Conservation (phyloP, 2,113 vertebrate genomes). For the Eira barbara region DNA sequence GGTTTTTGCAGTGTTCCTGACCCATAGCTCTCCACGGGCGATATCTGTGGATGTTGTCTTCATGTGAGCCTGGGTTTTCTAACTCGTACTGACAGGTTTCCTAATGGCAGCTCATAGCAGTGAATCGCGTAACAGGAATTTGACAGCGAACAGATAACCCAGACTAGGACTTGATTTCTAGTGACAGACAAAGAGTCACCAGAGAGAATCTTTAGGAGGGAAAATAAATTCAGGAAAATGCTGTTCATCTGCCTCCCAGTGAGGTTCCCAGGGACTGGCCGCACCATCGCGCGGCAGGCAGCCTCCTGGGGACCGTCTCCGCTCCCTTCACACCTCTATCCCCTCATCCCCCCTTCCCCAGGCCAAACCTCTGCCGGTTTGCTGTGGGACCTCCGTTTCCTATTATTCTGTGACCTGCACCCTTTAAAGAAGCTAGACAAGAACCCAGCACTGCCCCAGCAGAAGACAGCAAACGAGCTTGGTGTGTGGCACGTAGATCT, state of each 20-base stretch:
- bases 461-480: background rate
- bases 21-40: background rate
- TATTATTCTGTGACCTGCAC: background rate
- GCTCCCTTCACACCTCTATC: fast-evolving
- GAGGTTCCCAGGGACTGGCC: background rate
- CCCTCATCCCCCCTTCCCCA: background rate
- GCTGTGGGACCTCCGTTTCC: background rate
- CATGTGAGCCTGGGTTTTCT: background rate
- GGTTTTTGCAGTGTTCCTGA: background rate
- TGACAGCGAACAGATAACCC: background rate
- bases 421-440: too few relatives aligned
- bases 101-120: conserved; percentile 1
- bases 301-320: background rate
- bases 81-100: background rate
- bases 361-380: background rate
- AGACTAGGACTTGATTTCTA: background rate
- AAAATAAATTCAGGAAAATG: background rate
- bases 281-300: fast-evolving
- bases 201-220: background rate
- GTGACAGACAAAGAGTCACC: background rate
- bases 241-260: background rate
- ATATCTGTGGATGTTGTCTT: background rate
- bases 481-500: background rate
- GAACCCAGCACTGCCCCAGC: background rate
- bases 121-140: background rate